Evolutionary conservation across 2,113 vertebrate species (phyloP), one percentile per base, ranked within the genome.

Genomic region (Heliornis fulica): DNA sequence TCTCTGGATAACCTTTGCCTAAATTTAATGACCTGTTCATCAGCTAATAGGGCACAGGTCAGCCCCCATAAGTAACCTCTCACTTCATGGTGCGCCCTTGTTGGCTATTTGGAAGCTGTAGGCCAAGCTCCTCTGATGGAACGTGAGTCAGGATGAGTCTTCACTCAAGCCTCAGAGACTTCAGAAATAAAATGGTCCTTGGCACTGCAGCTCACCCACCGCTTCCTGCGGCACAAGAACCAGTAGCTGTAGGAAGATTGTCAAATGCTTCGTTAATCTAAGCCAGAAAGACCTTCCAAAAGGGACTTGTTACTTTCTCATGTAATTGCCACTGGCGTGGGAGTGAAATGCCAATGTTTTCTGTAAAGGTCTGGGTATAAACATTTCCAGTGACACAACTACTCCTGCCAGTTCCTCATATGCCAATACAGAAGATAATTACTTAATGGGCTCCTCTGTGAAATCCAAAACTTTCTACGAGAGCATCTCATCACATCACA

Each of bases 261-360:
- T 46, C 65, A 68, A 94, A 32, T 2, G 2, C 25, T 18, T 84
- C 4, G 0, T 90, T 53, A 48, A 36, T 25, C 53, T 56, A 71
- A 46, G 51, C 43, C 20, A 36, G 34, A 76, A 63, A 51, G 20
- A 10, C 18, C 50, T 96, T 79, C 54, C 12, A 5, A 34, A 46
- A 18, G 21, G 13, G 57, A 19, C 4, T 3, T 10, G 22, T 56
- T 53, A 41, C 25, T 76, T 46, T 28, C 20, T 79, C 17, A 2
- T 1, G 0, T 34, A 64, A 69, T 80, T 70, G 36, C 15, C 22
- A 2, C 26, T 34, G 28, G 5, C 1, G 2, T 34, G 34, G 28
- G 45, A 70, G 54, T 74, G 51, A 81, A 31, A 25, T 8, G 1
- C 54, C 76, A 80, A 3, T 19, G 7, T 91, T 68, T 89, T n/a